Evolutionary conservation across 2,797 vertebrate species (phyloP), one percentile per base, ranked within the genome.

Genomic region (Emydoidea blandingii): DNA sequence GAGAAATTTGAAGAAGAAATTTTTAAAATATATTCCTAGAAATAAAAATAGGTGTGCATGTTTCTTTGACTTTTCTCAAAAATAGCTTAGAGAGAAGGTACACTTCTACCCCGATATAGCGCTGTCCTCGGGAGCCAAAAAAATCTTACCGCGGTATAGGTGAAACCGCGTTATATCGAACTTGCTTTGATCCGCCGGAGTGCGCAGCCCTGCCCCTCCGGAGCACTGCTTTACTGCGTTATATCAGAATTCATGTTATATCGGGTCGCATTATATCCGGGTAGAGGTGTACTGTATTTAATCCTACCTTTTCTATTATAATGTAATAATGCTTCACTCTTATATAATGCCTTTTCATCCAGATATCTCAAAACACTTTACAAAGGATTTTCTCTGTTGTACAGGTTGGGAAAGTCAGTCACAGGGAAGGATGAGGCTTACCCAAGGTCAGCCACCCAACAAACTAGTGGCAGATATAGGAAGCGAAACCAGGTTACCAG

Each of bases 371-470:
- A 93, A 90, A 91, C 37, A 19, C 41, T 86, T 21, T 25, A 0
- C 18, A 87, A 27, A 72, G 27, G 6, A 52, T 87, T 87, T 59
- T 12, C 41, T 8, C 2, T 87, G 49, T 84, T 52, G 93, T 86
- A 50, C 2, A 3, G 21, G 84, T 29, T 88, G 68, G 16, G 83
- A 91, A 91, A 86, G 21, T 53, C 85, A 93, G 18, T 12, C 34
- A 9, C 1, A 3, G 65, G 81, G 8, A 9, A 4, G 14, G 37
- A 88, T 37, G 11, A 52, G 12, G 78, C 62, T 0, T 0, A 25
- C 41, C 11, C 12, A 16, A 34, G 79, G 5, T 1, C 81, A 47
- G 6, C 1, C 79, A 47, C 68, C 78, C 8, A 78, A 50, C 27
- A 56, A 19, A 90, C 91, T 83, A n/a, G 44, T 1, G 1, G 21